Evolutionary conservation across 2,888 invertebrate species (phyloP).

Genomic region (Drosophila neotestacea): DNA sequence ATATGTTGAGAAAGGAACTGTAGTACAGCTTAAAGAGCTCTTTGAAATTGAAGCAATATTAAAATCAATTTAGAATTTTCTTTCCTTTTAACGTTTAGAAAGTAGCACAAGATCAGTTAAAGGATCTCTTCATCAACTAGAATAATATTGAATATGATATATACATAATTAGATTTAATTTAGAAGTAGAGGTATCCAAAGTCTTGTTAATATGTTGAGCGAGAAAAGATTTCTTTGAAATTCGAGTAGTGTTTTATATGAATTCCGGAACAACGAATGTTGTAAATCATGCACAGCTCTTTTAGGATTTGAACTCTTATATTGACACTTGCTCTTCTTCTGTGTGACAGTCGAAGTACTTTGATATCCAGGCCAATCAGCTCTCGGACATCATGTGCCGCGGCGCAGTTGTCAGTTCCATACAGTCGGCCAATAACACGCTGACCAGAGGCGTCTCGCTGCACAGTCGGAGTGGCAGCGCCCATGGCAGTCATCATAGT

Average conservation of each 20-base stretch:
- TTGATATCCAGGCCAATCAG: conserved; percentile 86
- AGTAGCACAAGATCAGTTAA: neutral
- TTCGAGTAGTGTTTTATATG: neutral
- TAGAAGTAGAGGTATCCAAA: too few relatives aligned
- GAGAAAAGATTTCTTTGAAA: conserved; percentile 16
- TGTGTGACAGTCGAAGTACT: conserved; percentile 84
- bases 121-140: neutral
- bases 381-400: conserved; percentile 86
- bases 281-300: conserved; percentile 57
- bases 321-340: conserved; percentile 39
- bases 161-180: too few relatives aligned
- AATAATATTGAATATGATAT: too few relatives aligned
- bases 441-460: conserved; percentile 85
- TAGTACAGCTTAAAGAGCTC: too few relatives aligned
- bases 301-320: conserved; percentile 7
- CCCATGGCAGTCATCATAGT: conserved; percentile 80
- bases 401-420: conserved; percentile 85
- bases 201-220: too few relatives aligned
- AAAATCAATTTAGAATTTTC: too few relatives aligned
- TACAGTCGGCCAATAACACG: conserved; percentile 85
- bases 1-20: neutral
- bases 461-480: conserved; percentile 83
- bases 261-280: conserved; percentile 21
- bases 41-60: too few relatives aligned
- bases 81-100: too few relatives aligned